A percentile compares a stretch with the other conserved stretches of the same genome.
Conservation (phyloP, 1,140 invertebrate genomes). For the fruit fly (Drosophila melanogaster) region Release_6_plus_ISO1_MT NT_033779.5:5447501-5448000, state of each 20-base stretch:
- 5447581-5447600: slow-evolving; percentile 60
- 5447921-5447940: not conserved
- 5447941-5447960: not conserved
- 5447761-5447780: slow-evolving; percentile 78
- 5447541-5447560: slow-evolving; percentile 82
- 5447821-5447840: slow-evolving; percentile 17
- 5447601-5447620: slow-evolving; percentile 71
- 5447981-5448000: too few relatives aligned
- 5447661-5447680: slow-evolving; percentile 38
- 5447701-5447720: slow-evolving; percentile 3
- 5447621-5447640: slow-evolving; percentile 42
- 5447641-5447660: slow-evolving; percentile 10
- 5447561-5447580: slow-evolving; percentile 52
- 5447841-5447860: not conserved
- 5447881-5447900: not conserved
- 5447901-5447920: too few relatives aligned
- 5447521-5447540: slow-evolving; percentile 67
- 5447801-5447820: slow-evolving; percentile 47
- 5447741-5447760: slow-evolving; percentile 73
- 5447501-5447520: slow-evolving; percentile 82
- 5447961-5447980: not conserved
- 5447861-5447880: not conserved
- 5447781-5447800: slow-evolving; percentile 61
- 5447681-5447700: slow-evolving; percentile 73
- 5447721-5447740: slow-evolving; percentile 46